Percentiles rank a stretch among this genome's conserved stretches.
phyloP scores from a whole-genome alignment of 2,113 vertebrate species.

The Strigops habroptila region DNA sequence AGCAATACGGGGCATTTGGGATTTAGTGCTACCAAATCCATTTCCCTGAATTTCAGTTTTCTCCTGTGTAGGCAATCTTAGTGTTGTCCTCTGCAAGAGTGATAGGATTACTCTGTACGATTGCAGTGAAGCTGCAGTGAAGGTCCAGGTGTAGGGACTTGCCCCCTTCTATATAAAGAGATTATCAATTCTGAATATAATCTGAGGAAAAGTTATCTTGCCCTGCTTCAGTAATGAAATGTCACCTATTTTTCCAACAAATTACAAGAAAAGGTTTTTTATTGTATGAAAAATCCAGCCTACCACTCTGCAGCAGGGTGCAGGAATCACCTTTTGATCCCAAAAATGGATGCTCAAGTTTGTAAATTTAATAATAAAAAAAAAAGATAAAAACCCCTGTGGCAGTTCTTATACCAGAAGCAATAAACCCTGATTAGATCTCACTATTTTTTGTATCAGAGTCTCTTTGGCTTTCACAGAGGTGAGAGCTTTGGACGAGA shows the following conservation, averaged over 20 bases:
- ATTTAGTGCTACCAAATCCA: neutral
- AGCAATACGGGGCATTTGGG: neutral
- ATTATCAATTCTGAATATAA: conserved; percentile 81
- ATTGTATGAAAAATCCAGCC: conserved; percentile 73
- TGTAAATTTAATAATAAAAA: conserved; percentile 82
- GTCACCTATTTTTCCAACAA: conserved; percentile 65
- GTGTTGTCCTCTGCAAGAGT: conserved; percentile 17
- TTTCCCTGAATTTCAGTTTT: neutral
- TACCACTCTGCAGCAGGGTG: conserved; percentile 54
- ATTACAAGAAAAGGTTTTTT: conserved; percentile 84
- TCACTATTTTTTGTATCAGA: conserved; percentile 35
- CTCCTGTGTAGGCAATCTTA: neutral
- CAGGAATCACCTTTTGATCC: conserved; percentile 78
- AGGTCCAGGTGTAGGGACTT: conserved; percentile 70
- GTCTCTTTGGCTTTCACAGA: conserved; percentile 44
- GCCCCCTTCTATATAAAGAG: conserved; percentile 76
- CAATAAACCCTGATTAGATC: conserved; percentile 92
- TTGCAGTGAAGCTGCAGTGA: conserved; percentile 46
- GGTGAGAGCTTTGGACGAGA: conserved; percentile 56
- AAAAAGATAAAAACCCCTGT: conserved; percentile 64
- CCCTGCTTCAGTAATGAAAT: conserved; percentile 64
- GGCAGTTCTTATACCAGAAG: conserved; percentile 78
- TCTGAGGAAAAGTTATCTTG: conserved; percentile 76
- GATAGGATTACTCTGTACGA: conserved; percentile 71
- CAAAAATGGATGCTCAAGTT: conserved; percentile 64